Conservation (phyloP, 1,140 invertebrate genomes). For the Teleogryllus occipitalis region DNA sequence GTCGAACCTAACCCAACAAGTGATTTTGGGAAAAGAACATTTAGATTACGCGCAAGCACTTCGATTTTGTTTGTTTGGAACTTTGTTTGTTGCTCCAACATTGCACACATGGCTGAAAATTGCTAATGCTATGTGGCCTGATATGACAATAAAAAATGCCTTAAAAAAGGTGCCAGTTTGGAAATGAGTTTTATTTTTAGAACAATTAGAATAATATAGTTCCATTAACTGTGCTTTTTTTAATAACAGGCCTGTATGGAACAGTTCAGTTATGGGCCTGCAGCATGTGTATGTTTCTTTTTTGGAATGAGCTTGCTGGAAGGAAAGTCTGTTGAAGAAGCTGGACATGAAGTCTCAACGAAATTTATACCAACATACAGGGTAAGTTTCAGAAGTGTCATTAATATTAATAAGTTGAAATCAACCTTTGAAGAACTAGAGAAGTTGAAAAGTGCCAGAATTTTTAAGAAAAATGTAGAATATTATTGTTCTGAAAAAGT, state of each 20-base stretch:
- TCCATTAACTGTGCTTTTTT: no score
- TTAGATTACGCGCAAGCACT: conserved; percentile 47
- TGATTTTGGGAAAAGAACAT: conserved; percentile 43
- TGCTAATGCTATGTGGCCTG: conserved; percentile 15
- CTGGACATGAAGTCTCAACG: conserved; percentile 56
- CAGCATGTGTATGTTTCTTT: conserved; percentile 71
- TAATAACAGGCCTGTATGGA: conserved; percentile 43
- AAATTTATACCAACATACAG: conserved; percentile 76
- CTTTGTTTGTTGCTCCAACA: conserved; percentile 60
- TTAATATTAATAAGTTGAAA: no score
- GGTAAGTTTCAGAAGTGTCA: conserved; percentile 37
- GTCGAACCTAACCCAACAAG: conserved; percentile 52
- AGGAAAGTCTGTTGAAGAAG: conserved; percentile 55
- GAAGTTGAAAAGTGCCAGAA: no score
- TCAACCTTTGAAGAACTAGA: no score
- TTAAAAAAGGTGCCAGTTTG: background rate
- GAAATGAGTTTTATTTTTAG: no score
- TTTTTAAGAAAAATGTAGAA: no score
- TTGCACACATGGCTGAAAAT: conserved; percentile 52
- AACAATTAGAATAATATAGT: no score
- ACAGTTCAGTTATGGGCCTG: conserved; percentile 71
- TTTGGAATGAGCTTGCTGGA: conserved; percentile 72
- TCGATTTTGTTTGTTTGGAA: conserved; percentile 59
- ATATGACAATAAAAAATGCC: background rate
- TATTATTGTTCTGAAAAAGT: no score